Percentiles rank a stretch among this genome's conserved stretches.
Evolutionary conservation across 2,888 invertebrate genomes (phyloP).

Genomic region (Chydorus sphaericus): DNA sequence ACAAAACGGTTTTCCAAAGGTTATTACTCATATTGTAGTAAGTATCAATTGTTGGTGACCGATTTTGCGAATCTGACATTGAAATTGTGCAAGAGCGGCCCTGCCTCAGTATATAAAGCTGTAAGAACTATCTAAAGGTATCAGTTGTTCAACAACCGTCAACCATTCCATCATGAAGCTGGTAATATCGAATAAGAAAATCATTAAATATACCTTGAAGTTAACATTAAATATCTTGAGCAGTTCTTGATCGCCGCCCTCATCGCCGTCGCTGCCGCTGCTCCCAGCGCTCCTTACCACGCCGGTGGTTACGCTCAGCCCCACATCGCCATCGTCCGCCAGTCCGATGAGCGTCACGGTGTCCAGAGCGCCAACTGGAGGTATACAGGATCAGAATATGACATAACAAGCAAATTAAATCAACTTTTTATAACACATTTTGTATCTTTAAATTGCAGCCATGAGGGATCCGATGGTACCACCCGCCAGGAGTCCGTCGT

Average conservation of each 20-base stretch:
- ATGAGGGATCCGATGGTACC: background rate
- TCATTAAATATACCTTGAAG: background rate
- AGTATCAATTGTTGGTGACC: too few species aligned
- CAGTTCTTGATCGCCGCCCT: slow-evolving; percentile 6
- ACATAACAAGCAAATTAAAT: too few species aligned
- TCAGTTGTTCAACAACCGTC: slow-evolving; percentile 1
- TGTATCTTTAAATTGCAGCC: background rate
- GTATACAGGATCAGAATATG: too few species aligned
- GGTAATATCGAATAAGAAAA: background rate
- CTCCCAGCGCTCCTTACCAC: background rate
- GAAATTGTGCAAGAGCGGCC: too few species aligned
- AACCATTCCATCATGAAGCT: slow-evolving; percentile 7
- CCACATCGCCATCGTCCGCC: too few species aligned
- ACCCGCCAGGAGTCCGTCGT: slow-evolving; percentile 7
- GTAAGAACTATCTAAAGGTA: background rate
- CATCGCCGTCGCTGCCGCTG: background rate
- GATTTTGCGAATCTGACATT: too few species aligned
- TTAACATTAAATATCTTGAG: background rate
- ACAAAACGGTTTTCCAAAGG: too few species aligned
- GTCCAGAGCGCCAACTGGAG: too few species aligned
- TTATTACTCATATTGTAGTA: too few species aligned
- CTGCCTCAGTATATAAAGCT: background rate
- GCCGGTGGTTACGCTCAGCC: too few species aligned
- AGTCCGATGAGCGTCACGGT: too few species aligned
- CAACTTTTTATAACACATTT: too few species aligned